These are phyloP conservation scores for Paraescarpia echinospica DNA, from an alignment of 1,140 invertebrate genomes.

Conservation along the genomic window DNA sequence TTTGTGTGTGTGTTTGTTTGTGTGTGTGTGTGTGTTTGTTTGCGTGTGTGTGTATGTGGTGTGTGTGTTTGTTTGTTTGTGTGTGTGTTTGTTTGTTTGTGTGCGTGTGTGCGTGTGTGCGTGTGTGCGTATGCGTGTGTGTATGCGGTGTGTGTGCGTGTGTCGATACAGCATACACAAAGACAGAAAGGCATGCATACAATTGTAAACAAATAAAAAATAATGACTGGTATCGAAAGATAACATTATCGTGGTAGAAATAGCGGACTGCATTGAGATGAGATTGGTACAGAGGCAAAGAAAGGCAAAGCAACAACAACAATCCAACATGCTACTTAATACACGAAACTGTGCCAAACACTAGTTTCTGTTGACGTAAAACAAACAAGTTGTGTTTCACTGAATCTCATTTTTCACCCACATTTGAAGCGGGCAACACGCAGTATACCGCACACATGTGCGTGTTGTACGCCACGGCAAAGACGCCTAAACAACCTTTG, in stretches of 20 bases:
- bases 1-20: too few relatives aligned
- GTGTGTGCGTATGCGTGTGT: constrained; percentile 19
- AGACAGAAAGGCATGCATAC: background rate
- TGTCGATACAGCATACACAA: background rate
- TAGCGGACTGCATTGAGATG: background rate
- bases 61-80: background rate
- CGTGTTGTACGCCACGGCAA: background rate
- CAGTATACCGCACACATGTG: too few relatives aligned
- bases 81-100: background rate
- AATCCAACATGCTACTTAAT: background rate
- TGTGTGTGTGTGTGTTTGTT: too few relatives aligned
- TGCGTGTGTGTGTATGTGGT: background rate
- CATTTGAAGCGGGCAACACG: too few relatives aligned
- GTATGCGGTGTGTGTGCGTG: background rate
- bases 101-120: too few relatives aligned
- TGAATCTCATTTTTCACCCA: background rate
- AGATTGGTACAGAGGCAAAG: background rate
- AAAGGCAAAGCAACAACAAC: background rate
- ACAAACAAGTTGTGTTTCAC: background rate
- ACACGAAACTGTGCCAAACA: background rate
- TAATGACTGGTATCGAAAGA: background rate
- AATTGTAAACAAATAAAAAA: too few relatives aligned
- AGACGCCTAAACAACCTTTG: background rate
- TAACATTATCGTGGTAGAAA: background rate
- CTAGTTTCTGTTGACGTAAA: background rate